phyloP scores from a whole-genome alignment of 2,888 invertebrate genomes.

The Pedicia rivosa region DNA sequence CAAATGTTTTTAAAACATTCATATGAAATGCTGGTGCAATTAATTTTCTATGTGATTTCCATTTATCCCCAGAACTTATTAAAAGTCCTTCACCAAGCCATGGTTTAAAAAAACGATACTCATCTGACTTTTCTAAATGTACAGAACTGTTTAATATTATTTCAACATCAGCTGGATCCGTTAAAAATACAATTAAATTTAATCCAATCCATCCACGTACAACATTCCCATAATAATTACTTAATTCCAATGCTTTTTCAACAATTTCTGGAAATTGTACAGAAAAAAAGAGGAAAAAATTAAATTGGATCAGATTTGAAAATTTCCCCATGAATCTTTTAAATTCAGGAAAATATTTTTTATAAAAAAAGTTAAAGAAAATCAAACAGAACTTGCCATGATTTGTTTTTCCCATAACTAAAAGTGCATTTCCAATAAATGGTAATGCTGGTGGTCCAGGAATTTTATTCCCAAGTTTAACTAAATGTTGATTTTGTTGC shows the following conservation, averaged over 20 bases:
- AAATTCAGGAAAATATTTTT: too few relatives aligned
- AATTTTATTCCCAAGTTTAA: slow-evolving; percentile 45
- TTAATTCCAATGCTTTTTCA: slow-evolving; percentile 31
- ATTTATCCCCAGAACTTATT: slow-evolving; percentile 61
- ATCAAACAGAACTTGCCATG: slow-evolving; percentile 37
- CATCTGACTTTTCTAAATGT: slow-evolving; percentile 57
- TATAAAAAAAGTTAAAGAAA: background rate
- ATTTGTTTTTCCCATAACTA: slow-evolving; percentile 44
- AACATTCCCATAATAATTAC: slow-evolving; percentile 36
- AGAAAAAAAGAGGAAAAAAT: too few relatives aligned
- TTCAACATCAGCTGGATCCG: slow-evolving; percentile 55
- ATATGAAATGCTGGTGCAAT: slow-evolving; percentile 75
- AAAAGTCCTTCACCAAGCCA: slow-evolving; percentile 68
- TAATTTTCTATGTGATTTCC: slow-evolving; percentile 66
- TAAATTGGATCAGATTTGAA: too few relatives aligned
- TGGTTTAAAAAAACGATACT: slow-evolving; percentile 60
- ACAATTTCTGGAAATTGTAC: slow-evolving; percentile 49
- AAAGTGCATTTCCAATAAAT: slow-evolving; percentile 50
- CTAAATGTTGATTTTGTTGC: slow-evolving; percentile 35
- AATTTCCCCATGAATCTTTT: too few relatives aligned
- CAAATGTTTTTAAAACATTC: slow-evolving; percentile 66
- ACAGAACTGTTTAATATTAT: slow-evolving; percentile 55
- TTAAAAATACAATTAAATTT: slow-evolving; percentile 47
- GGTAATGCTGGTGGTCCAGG: slow-evolving; percentile 52
- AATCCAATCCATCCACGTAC: slow-evolving; percentile 51